Conservation (phyloP, 2,888 invertebrate species). For the Gnatocerus cornutus region DNA sequence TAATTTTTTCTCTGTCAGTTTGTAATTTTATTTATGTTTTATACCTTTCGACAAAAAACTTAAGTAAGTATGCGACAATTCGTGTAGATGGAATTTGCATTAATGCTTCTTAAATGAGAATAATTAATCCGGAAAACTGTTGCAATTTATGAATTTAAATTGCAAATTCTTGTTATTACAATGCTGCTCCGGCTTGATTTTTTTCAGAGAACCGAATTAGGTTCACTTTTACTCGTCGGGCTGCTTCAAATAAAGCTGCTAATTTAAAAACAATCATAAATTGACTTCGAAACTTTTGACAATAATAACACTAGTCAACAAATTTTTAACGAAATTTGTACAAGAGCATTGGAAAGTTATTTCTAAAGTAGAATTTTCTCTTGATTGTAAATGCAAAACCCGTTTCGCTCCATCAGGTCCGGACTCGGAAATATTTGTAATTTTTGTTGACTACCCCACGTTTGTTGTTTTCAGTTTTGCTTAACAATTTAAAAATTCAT, state of each 20-base stretch:
- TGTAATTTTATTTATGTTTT: slow-evolving; percentile 28
- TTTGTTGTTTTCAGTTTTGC: too few relatives aligned
- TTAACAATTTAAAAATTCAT: too few relatives aligned
- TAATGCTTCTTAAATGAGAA: slow-evolving; percentile 39
- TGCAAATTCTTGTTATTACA: slow-evolving; percentile 40
- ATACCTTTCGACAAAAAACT: not conserved
- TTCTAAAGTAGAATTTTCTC: too few relatives aligned
- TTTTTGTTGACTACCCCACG: too few relatives aligned
- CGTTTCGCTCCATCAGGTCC: too few relatives aligned
- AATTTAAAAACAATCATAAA: not conserved
- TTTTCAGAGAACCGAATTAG: slow-evolving; percentile 38
- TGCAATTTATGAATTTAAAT: slow-evolving; percentile 44
- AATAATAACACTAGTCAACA: too few relatives aligned
- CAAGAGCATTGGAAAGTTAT: too few relatives aligned
- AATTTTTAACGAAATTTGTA: too few relatives aligned
- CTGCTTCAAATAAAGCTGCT: not conserved
- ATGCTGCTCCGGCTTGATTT: slow-evolving; percentile 23
- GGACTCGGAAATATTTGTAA: too few relatives aligned
- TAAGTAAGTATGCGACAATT: slow-evolving; percentile 9
- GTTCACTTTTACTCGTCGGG: not conserved
- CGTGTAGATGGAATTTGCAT: slow-evolving; percentile 36
- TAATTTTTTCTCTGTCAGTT: slow-evolving; percentile 24
- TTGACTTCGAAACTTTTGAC: too few relatives aligned
- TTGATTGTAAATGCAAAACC: too few relatives aligned
- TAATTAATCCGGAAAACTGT: slow-evolving; percentile 43